A percentile compares a stretch with the other conserved stretches of the same genome.
These are phyloP conservation scores for Ectemnius cavifrons DNA, from an alignment of 2,888 invertebrate species.

Conservation along the genomic window DNA sequence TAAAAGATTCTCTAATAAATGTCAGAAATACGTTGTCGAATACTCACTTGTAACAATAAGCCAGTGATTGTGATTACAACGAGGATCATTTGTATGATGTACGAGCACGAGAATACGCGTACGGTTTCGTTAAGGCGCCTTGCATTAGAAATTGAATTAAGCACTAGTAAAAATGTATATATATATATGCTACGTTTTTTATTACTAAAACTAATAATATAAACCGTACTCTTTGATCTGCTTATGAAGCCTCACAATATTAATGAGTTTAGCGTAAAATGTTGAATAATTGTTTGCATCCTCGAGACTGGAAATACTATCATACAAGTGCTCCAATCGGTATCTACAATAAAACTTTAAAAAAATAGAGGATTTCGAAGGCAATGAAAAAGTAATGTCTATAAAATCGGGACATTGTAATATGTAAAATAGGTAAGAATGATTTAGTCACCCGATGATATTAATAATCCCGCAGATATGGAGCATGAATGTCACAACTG, in stretches of 20 bases:
- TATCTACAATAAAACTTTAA: conserved; percentile 14
- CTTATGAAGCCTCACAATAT: neutral
- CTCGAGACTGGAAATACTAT: neutral
- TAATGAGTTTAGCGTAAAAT: neutral
- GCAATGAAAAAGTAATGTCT: no score
- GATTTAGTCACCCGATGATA: neutral
- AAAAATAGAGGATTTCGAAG: neutral
- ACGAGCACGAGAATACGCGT: neutral
- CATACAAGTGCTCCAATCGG: neutral
- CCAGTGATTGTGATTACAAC: neutral
- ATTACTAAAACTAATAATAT: neutral
- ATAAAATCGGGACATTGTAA: no score
- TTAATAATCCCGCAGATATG: neutral
- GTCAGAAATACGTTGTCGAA: neutral
- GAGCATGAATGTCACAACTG: neutral
- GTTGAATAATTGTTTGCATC: neutral
- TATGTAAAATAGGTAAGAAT: no score
- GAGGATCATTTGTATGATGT: neutral
- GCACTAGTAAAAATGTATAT: neutral
- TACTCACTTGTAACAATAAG: conserved; percentile 1
- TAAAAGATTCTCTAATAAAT: no score
- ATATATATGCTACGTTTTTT: neutral
- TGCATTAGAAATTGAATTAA: neutral
- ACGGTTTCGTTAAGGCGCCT: neutral
- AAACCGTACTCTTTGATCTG: neutral